Evolutionary conservation across 37 sponge, comb jelly and placozoan species (phyloP).

Genomic region (Chondrosia reniformis): DNA sequence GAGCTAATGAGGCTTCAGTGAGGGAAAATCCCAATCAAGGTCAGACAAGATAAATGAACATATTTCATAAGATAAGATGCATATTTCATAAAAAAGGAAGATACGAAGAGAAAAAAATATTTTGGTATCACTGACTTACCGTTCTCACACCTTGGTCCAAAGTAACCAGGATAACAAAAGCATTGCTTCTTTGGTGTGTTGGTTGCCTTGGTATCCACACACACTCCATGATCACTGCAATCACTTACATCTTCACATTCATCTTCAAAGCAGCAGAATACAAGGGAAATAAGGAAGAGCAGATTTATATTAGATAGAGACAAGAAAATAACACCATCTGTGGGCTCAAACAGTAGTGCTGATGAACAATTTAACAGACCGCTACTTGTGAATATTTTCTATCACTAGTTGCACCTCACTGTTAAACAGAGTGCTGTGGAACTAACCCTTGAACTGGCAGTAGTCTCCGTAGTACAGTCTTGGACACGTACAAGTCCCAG

Average conservation of each 20-base stretch:
- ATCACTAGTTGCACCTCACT: too few relatives aligned
- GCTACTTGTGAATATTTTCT: too few relatives aligned
- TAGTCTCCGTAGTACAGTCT: constrained; percentile 31
- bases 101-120: too few relatives aligned
- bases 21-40: too few relatives aligned
- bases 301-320: not conserved
- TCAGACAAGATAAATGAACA: too few relatives aligned
- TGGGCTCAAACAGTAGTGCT: not conserved
- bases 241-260: constrained; percentile 52
- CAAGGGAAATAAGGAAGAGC: too few relatives aligned
- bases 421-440: not conserved
- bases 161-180: constrained; percentile 64
- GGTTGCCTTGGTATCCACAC: constrained; percentile 43
- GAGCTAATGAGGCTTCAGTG: too few relatives aligned
- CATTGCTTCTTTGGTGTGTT: constrained; percentile 47
- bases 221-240: constrained; percentile 47
- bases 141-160: constrained; percentile 38
- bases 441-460: constrained; percentile 50
- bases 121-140: too few relatives aligned
- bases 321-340: not conserved
- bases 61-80: too few relatives aligned
- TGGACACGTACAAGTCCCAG: constrained; percentile 34
- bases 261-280: constrained; percentile 13
- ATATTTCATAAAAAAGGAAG: too few relatives aligned
- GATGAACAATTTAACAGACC: too few relatives aligned